phyloP scores from a whole-genome alignment of 1,140 invertebrate genomes.

The Caenorhabditis inopinata region DNA sequence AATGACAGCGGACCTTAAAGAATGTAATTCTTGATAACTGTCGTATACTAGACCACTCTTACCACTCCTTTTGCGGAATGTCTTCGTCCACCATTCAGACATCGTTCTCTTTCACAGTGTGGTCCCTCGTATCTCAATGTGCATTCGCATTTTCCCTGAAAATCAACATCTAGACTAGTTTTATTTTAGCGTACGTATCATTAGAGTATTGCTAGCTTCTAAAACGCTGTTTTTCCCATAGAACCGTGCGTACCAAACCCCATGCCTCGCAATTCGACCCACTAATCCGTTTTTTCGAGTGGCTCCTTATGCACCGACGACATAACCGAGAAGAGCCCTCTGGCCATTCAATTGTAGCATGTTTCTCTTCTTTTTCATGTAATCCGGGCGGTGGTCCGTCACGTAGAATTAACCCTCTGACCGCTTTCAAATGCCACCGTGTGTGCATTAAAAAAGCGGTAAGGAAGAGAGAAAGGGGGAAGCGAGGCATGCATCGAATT shows the following conservation, averaged over 20 bases:
- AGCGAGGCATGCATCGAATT: slow-evolving; percentile 1
- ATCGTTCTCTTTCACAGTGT: slow-evolving; percentile 42
- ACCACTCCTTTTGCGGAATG: slow-evolving; percentile 19
- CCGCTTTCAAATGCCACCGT: not conserved
- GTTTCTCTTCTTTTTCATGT: slow-evolving; percentile 15
- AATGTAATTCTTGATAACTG: not conserved
- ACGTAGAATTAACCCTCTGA: slow-evolving; percentile 6
- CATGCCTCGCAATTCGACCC: slow-evolving; percentile 21
- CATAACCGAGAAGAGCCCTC: slow-evolving; percentile 10
- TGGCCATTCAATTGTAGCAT: slow-evolving; percentile 19
- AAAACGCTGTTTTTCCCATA: not conserved
- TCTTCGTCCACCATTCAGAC: slow-evolving; percentile 46
- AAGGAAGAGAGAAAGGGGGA: not conserved
- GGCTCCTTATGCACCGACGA: slow-evolving; percentile 21
- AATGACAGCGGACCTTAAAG: slow-evolving; percentile 36
- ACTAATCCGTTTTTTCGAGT: slow-evolving; percentile 25
- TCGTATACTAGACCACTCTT: not conserved
- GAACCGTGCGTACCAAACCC: not conserved
- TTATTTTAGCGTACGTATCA: not conserved
- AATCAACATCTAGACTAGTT: not conserved
- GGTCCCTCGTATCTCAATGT: slow-evolving; percentile 36
- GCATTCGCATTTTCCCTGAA: slow-evolving; percentile 49
- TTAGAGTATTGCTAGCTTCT: not conserved
- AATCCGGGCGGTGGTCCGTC: slow-evolving; percentile 17
- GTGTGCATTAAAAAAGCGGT: slow-evolving; percentile 15